phyloP scores from a whole-genome alignment of 2,113 vertebrate genomes.

The Sapayoa aenigma region DNA sequence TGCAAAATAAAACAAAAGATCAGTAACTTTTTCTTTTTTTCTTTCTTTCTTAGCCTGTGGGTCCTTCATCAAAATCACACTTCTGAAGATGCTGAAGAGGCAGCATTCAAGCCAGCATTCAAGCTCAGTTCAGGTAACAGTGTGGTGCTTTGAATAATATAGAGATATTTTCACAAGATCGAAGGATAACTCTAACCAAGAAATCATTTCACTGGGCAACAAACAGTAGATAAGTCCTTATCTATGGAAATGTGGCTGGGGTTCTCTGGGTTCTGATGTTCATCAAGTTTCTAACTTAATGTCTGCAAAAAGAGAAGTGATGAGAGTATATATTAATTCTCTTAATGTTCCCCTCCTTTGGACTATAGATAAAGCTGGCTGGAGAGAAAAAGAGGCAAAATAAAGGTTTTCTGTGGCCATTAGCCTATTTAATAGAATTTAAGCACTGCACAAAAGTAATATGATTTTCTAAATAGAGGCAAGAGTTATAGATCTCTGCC shows the following conservation, averaged over 20 bases:
- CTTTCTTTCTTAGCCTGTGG: background rate
- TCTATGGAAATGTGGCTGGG: background rate
- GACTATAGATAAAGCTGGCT: background rate
- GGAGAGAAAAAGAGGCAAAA: background rate
- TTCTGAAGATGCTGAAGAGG: background rate
- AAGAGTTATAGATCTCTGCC: background rate
- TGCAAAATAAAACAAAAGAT: background rate
- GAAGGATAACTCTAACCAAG: background rate
- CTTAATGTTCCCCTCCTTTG: background rate
- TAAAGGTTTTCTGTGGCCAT: background rate
- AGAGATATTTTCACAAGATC: background rate
- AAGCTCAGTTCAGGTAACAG: background rate
- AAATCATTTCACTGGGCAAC: background rate
- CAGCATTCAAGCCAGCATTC: background rate
- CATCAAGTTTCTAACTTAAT: background rate
- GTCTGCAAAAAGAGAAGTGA: background rate
- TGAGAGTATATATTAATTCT: background rate
- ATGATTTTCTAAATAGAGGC: background rate
- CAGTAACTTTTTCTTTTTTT: background rate
- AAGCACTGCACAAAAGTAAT: background rate
- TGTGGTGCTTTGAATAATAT: background rate
- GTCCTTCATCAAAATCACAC: background rate
- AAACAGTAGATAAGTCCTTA: background rate
- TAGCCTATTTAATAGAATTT: background rate
- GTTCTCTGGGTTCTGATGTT: background rate